phyloP scores from a whole-genome alignment of 2,888 invertebrate genomes.

The Drosophila kanekoi region DNA sequence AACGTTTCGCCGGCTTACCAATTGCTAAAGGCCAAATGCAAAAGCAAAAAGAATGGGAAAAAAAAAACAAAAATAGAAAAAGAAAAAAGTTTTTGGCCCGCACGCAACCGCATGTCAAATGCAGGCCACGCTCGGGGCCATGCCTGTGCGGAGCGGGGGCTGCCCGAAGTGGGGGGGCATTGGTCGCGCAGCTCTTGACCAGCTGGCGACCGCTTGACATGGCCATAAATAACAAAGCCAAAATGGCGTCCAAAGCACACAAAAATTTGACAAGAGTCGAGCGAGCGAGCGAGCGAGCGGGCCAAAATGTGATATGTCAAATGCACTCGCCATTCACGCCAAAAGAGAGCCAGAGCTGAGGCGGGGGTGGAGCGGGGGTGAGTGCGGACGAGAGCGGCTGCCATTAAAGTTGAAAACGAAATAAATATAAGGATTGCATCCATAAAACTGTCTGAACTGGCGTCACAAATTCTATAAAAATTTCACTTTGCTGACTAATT shows the following conservation, averaged over 20 bases:
- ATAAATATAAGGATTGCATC: conserved; percentile 49
- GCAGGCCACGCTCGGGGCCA: conserved; percentile 62
- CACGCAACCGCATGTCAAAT: conserved; percentile 74
- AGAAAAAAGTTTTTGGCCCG: conserved; percentile 40
- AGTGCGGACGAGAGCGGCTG: conserved; percentile 8
- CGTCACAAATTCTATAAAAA: conserved; percentile 40
- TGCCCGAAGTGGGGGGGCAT: background rate
- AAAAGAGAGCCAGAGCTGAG: background rate
- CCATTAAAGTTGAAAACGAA: conserved; percentile 47
- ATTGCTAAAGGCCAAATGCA: conserved; percentile 24
- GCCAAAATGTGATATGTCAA: conserved; percentile 79
- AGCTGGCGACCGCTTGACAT: conserved; percentile 75
- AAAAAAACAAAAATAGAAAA: conserved; percentile 1
- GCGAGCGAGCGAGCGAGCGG: conserved; percentile 26
- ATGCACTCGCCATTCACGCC: conserved; percentile 57
- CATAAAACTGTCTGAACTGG: conserved; percentile 52
- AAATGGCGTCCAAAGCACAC: conserved; percentile 74
- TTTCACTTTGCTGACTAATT: conserved; percentile 36
- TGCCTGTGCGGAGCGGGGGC: background rate
- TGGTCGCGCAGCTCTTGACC: conserved; percentile 56
- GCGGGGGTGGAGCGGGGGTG: background rate
- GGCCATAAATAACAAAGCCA: conserved; percentile 79
- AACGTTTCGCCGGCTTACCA: conserved; percentile 35
- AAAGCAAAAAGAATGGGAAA: conserved; percentile 7
- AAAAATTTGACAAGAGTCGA: conserved; percentile 53